phyloP scores from a whole-genome alignment of 2,797 vertebrate species.

The Sebastes hubbsi region DNA sequence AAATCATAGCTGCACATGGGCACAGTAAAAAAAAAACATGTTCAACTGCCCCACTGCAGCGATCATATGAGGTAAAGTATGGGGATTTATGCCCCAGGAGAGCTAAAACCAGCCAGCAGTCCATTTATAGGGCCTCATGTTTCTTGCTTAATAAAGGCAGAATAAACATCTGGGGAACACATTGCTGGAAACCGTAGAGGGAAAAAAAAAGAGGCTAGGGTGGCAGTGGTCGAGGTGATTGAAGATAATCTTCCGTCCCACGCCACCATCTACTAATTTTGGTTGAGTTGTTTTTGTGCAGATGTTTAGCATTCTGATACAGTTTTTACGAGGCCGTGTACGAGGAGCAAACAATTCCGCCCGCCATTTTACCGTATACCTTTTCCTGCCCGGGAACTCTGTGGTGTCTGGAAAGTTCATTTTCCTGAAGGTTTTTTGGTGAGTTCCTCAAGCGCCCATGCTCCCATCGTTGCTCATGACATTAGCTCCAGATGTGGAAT shows the following conservation, averaged over 20 bases:
- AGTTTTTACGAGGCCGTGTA: slow-evolving; percentile 54
- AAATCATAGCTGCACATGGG: slow-evolving; percentile 55
- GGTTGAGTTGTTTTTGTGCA: slow-evolving; percentile 79
- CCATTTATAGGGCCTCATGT: slow-evolving; percentile 79
- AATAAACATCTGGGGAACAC: slow-evolving; percentile 85
- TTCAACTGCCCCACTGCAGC: slow-evolving; percentile 37
- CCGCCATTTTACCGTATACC: slow-evolving; percentile 53
- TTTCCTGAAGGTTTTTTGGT: slow-evolving; percentile 38
- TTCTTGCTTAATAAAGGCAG: slow-evolving; percentile 79
- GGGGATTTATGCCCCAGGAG: slow-evolving; percentile 74
- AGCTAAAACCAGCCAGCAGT: slow-evolving; percentile 65
- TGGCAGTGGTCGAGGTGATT: slow-evolving; percentile 78
- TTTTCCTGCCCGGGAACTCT: slow-evolving; percentile 12
- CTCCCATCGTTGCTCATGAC: slow-evolving; percentile 63
- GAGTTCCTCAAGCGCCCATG: slow-evolving; percentile 38
- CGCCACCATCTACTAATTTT: slow-evolving; percentile 70
- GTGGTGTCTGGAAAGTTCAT: slow-evolving; percentile 44
- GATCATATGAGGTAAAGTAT: slow-evolving; percentile 65
- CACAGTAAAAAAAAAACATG: slow-evolving; percentile 61
- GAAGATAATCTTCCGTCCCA: slow-evolving; percentile 74
- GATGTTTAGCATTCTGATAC: slow-evolving; percentile 70
- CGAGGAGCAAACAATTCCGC: slow-evolving; percentile 41
- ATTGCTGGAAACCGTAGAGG: slow-evolving; percentile 74
- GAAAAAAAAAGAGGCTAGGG: slow-evolving; percentile 56
- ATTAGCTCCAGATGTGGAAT: slow-evolving; percentile 84